Evolutionary conservation across 2,113 vertebrate genomes (phyloP).

Genomic region (Mirounga angustirostris): DNA sequence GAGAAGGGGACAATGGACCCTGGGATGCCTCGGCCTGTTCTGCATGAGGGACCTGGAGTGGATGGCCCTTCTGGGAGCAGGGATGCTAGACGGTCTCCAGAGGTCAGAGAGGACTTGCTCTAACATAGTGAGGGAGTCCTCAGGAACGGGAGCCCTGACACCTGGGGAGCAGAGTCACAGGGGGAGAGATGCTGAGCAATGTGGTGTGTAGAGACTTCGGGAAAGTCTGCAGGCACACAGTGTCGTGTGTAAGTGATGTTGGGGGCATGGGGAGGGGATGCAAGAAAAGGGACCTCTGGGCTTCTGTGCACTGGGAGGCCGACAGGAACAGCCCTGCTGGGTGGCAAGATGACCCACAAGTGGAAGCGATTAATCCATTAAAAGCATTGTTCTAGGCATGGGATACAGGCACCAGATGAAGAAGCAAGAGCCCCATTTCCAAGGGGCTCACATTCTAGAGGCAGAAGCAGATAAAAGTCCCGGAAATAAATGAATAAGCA

Average conservation of each 20-base stretch:
- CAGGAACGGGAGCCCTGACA: neutral
- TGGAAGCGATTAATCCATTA: neutral
- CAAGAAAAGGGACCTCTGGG: neutral
- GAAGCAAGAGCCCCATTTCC: neutral
- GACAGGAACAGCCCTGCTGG: neutral
- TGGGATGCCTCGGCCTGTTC: neutral
- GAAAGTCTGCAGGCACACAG: fast-evolving
- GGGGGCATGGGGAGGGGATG: neutral
- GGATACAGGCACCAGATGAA: neutral
- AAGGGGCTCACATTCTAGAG: neutral
- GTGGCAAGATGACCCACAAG: neutral
- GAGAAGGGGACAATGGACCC: neutral
- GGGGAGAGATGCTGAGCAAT: neutral
- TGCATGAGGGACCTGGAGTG: neutral
- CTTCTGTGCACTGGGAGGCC: neutral
- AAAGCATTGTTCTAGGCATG: neutral
- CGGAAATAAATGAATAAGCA: neutral
- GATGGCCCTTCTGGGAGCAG: neutral
- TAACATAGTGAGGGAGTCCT: neutral
- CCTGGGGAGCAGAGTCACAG: neutral
- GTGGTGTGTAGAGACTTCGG: fast-evolving
- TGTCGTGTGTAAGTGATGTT: neutral
- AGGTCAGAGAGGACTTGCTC: neutral
- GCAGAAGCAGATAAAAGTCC: neutral
- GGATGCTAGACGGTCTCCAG: neutral